Conservation (phyloP, 2,888 invertebrate species). For the Ophion ellenae region DNA sequence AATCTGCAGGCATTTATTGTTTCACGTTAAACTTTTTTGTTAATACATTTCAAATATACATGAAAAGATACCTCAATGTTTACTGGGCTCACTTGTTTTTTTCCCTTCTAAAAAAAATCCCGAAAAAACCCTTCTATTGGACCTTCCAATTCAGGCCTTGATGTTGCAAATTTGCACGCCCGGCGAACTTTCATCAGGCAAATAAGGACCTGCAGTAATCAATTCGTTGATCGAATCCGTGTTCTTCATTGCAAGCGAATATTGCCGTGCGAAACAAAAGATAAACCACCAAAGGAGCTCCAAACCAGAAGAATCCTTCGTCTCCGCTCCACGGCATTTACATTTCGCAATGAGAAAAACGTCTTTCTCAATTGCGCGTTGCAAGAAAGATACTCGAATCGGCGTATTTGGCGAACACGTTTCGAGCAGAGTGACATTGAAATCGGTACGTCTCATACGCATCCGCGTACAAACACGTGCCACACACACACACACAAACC, state of each 20-base stretch:
- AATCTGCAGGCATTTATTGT: too few species aligned
- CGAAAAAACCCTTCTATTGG: too few species aligned
- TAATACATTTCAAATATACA: too few species aligned
- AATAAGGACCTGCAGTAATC: background rate
- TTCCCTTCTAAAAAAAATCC: too few species aligned
- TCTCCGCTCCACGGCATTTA: background rate
- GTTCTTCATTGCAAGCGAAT: background rate
- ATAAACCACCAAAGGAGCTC: background rate
- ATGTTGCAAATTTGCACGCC: background rate
- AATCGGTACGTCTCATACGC: constrained; percentile 46
- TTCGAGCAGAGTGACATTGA: constrained; percentile 49
- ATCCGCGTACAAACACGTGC: constrained; percentile 16
- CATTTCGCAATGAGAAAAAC: background rate
- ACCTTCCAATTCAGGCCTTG: too few species aligned
- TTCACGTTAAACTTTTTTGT: too few species aligned
- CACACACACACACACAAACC: background rate
- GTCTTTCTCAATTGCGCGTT: background rate
- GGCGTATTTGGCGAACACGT: constrained; percentile 55
- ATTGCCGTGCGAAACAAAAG: background rate
- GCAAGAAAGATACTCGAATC: constrained; percentile 28
- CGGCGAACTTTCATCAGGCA: background rate
- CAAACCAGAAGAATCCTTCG: background rate
- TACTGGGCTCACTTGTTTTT: too few species aligned
- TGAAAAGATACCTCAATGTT: too few species aligned
- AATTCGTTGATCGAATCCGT: background rate